These are phyloP conservation scores for Chionomys nivalis DNA, from an alignment of 2,113 vertebrate species.

Conservation along the genomic window DNA sequence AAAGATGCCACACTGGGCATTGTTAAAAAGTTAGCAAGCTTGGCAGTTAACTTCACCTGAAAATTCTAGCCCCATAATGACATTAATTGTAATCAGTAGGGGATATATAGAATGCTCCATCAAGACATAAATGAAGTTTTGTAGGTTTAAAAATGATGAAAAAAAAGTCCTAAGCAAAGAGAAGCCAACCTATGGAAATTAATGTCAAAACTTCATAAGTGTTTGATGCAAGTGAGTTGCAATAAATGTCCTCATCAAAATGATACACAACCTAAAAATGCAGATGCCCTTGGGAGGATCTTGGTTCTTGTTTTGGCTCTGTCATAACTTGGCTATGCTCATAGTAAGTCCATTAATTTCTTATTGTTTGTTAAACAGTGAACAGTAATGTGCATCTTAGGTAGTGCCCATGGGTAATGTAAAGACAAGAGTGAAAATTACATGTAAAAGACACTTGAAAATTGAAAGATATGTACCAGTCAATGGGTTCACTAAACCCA, in stretches of 20 bases:
- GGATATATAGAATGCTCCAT: constrained; percentile 29
- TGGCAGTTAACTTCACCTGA: constrained; percentile 67
- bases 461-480: neutral
- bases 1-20: constrained; percentile 72
- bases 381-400: neutral
- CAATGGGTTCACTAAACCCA: constrained; percentile 4
- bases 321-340: constrained; percentile 13
- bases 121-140: constrained; percentile 44
- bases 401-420: neutral
- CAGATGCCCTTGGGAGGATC: neutral
- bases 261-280: constrained; percentile 28
- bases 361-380: constrained; percentile 33
- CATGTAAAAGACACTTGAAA: constrained; percentile 33
- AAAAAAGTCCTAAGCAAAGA: constrained; percentile 46
- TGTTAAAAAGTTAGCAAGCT: constrained; percentile 75
- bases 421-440: constrained; percentile 23
- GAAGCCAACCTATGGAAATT: constrained; percentile 54
- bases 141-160: constrained; percentile 54
- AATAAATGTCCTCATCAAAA: constrained; percentile 48
- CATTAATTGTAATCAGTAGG: constrained; percentile 71
- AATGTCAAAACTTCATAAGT: constrained; percentile 59
- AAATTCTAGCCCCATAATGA: constrained; percentile 69
- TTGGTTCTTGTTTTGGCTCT: constrained; percentile 41
- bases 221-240: constrained; percentile 46
- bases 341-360: neutral